Evolutionary conservation across 2,888 invertebrate genomes (phyloP).

Genomic region (Ormyrus nitidulus): DNA sequence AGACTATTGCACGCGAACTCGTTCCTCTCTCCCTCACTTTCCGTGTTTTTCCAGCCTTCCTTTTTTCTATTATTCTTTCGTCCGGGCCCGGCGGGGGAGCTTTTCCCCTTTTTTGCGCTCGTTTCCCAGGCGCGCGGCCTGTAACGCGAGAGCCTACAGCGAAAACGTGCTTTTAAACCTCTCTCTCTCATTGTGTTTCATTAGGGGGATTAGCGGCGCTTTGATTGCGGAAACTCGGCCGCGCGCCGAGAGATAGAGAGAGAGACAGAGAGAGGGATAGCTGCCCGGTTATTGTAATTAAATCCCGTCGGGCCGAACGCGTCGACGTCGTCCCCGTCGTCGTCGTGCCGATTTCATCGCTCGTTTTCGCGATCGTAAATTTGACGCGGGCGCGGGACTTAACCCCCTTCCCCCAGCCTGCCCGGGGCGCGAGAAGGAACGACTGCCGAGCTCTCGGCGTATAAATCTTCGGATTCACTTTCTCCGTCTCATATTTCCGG

Average conservation of each 20-base stretch:
- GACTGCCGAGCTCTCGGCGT: neutral
- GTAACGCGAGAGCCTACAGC: neutral
- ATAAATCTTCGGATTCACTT: neutral
- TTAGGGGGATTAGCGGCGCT: slow-evolving; percentile 27
- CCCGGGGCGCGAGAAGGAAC: neutral
- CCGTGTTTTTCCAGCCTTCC: no score
- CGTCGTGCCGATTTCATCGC: neutral
- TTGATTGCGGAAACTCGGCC: slow-evolving; percentile 18
- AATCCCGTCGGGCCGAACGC: slow-evolving; percentile 8
- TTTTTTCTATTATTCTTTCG: no score
- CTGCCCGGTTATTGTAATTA: slow-evolving; percentile 15
- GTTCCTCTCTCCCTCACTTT: neutral
- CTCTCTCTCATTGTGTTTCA: slow-evolving; percentile 27
- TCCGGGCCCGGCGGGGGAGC: no score
- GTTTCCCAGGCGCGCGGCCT: no score
- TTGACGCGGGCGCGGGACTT: slow-evolving; percentile 7
- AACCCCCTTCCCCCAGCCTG: neutral
- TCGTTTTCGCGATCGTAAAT: slow-evolving; percentile 42
- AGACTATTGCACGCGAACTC: slow-evolving; percentile 44
- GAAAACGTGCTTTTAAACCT: neutral
- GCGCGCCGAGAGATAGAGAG: neutral
- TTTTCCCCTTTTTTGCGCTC: neutral
- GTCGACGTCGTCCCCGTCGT: no score
- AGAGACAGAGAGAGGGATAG: neutral
- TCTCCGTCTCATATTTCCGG: slow-evolving; percentile 18